Evolutionary conservation across 2,113 vertebrate genomes (phyloP).

Genomic region (Sinocyclocheilus anshuiensis): DNA sequence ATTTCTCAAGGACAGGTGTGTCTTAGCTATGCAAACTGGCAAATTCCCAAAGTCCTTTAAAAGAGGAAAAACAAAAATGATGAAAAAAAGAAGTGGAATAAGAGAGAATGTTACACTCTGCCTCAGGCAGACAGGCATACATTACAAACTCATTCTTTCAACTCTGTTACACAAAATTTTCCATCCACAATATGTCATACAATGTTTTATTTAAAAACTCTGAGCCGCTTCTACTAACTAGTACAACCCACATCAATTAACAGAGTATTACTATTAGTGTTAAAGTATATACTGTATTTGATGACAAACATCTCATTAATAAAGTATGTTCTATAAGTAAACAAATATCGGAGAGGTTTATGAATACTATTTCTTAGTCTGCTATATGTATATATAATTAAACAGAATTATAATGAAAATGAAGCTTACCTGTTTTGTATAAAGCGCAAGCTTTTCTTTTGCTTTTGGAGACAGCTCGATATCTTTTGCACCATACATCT

Average conservation of each 20-base stretch:
- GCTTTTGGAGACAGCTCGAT: constrained; percentile 83
- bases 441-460: constrained; percentile 77
- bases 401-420: no score
- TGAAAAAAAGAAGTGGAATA: background rate
- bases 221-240: background rate
- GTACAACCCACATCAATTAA: background rate
- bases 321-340: background rate
- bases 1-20: constrained; percentile 80
- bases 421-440: constrained; percentile 81
- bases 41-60: constrained; percentile 83
- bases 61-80: constrained; percentile 14
- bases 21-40: constrained; percentile 87
- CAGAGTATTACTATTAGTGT: background rate
- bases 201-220: background rate
- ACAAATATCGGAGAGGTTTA: background rate
- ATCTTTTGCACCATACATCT: constrained; percentile 81
- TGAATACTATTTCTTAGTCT: background rate
- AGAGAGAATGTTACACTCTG: background rate
- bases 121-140: background rate
- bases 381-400: background rate
- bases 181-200: background rate
- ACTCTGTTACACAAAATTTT: background rate
- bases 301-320: background rate
- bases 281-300: background rate
- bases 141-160: background rate